These are phyloP conservation scores for Ceyx cyanopectus DNA, from an alignment of 2,113 vertebrate genomes.

Conservation along the genomic window DNA sequence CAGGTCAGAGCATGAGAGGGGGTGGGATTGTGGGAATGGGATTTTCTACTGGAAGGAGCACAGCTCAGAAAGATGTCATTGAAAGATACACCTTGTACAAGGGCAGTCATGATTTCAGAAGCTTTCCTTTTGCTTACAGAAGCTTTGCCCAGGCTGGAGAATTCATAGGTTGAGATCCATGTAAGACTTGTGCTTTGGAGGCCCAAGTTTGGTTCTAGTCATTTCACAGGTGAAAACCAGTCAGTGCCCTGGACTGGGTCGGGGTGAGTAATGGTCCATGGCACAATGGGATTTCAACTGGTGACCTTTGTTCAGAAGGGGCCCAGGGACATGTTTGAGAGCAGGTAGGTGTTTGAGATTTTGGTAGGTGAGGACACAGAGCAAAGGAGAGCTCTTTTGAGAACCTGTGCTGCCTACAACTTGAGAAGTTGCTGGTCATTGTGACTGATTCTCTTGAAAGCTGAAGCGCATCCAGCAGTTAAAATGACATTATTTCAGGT, in stretches of 20 bases:
- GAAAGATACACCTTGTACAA: background rate
- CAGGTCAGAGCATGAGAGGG: background rate
- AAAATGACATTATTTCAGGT: constrained; percentile 7
- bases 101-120: background rate
- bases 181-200: background rate
- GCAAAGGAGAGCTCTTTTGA: background rate
- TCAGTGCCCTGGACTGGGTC: background rate
- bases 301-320: background rate
- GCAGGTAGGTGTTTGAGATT: background rate
- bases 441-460: background rate
- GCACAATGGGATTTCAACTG: fast-evolving
- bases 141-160: background rate
- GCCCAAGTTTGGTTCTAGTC: background rate
- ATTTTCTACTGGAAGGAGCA: background rate
- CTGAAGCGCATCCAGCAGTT: background rate
- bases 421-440: fast-evolving
- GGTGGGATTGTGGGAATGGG: background rate
- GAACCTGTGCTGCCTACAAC: background rate
- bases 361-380: background rate
- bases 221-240: background rate
- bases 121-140: background rate
- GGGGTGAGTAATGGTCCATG: fast-evolving
- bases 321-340: fast-evolving
- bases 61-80: background rate
- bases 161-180: background rate